Evolutionary conservation across 2,797 vertebrate genomes (phyloP), one percentile per base, ranked within the genome.

Genomic region (Phrynocephalus forsythii): DNA sequence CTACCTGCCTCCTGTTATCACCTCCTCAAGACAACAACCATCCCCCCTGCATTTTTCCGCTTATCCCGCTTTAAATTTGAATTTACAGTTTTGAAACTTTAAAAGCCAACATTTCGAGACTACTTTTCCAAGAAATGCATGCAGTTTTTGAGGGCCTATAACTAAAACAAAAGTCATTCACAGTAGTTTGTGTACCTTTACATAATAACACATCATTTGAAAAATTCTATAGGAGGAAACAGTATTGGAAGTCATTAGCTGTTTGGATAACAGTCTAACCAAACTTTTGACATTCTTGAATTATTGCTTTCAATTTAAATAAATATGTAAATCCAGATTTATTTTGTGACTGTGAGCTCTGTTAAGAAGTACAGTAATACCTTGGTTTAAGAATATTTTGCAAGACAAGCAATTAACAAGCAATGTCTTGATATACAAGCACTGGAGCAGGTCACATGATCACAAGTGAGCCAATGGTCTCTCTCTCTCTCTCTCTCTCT

Each of bases 1-100:
- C 91, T 97, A 96, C 96, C 94, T 97, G 94, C 95, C 96, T 97
- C 97, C 93, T 97, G 96, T 98, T 98, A 97, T 89, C 98, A 97
- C 97, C 87, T 98, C 89, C 86, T 91, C 90, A 83, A 87, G 71
- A 92, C 38, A 91, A 80, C 66, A 91, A 66, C 86, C 95, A 75
- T 76, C 83, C 69, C 60, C 13, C 60, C 38, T 44, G 38, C 38
- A 44, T 56, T 78, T 66, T 69, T 94, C 92, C 90, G 90, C 87
- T 93, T 82, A 91, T 94, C 63, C 48, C 91, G 85, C 77, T 92
- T 24, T 83, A 44, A 44, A 44, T 44, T 44, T 44, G 38, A 44
- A 44, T 44, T 44, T 44, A 44, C 4, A 44, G 48, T 89, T 93
- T 94, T 86, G 80, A 95, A 92, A 95, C 88, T 92, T 95, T 79